Evolutionary conservation across 2,797 vertebrate genomes (phyloP).

Genomic region (Glyptemys insculpta): DNA sequence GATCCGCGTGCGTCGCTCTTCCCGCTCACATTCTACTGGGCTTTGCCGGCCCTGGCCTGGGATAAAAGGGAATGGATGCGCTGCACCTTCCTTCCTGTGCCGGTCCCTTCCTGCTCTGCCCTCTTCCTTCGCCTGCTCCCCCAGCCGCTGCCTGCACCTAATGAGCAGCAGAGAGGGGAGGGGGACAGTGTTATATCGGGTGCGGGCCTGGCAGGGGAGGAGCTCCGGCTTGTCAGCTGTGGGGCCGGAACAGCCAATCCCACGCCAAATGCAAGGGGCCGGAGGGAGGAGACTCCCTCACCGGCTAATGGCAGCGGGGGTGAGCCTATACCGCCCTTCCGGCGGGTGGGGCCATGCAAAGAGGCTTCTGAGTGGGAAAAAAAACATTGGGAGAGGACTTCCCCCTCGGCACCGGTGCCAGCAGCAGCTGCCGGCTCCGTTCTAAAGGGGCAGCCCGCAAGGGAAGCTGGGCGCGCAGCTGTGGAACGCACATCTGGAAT

Average conservation of each 20-base stretch:
- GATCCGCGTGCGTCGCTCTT: not conserved
- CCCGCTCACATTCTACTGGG: not conserved
- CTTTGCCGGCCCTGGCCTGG: not conserved
- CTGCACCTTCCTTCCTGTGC: not conserved
- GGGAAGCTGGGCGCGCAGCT: not conserved
- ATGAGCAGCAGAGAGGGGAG: not conserved
- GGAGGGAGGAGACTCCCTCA: no score
- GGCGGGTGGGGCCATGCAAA: not conserved
- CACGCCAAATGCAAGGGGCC: not conserved
- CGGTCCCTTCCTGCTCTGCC: not conserved
- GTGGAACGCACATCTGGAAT: no score
- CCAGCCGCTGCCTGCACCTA: not conserved
- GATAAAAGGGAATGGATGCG: not conserved
- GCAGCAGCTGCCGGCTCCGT: no score
- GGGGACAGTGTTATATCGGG: not conserved
- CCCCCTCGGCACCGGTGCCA: no score
- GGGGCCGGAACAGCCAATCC: not conserved
- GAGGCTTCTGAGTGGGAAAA: no score
- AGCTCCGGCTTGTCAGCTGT: not conserved
- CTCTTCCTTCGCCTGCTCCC: not conserved
- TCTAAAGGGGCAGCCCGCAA: no score
- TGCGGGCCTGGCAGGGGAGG: not conserved
- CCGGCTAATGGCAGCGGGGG: not conserved
- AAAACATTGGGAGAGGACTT: no score
- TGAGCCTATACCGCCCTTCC: not conserved